Base-by-base conservation (phyloP, 2,113 vertebrate species). In the Coptodon rendalli region DNA sequence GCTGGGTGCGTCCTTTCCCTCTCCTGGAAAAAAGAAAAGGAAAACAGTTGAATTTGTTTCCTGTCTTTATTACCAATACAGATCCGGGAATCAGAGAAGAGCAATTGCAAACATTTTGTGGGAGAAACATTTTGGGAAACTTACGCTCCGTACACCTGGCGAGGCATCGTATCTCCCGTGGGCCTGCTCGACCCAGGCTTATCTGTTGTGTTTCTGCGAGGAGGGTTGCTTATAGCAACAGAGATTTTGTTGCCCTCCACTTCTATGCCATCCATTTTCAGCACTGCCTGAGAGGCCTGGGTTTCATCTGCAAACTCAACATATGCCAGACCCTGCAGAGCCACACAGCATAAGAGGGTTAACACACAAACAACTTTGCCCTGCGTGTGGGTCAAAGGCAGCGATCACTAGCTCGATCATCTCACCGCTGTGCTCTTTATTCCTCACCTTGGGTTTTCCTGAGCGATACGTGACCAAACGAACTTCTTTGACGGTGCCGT, bases 221-320 rank as follows among this genome's bases (percentile, higher is more conserved):
- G 99, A 0, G 99, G 99, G 83, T 99, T 99, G 81, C 98, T 99
- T 90, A 99, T 99, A 1, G 98, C 98, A 82, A 99, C 99, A 17
- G 97, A 96, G 90, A 99, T 97, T 59, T 96, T 96, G 0, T 97
- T 97, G 8, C 95, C 97, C 88, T 97, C 97, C 2, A 99, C 24
- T 0, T 95, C 95, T 88, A 93, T 96, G 6, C 98, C 97, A 0
- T 99, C 98, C 97, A 99, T 95, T 89, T 98, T 98, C 91, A 99
- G 86, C 19, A 99, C 98, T 0, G 99, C 99, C 90, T 98, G 97
- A 0, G 99, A 98, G 0, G 98, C 99, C 94, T 99, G 97, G 0
- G 92, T 88, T 87, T 99, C 99, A 0, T 96, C 96, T 79, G 97
- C 97, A n/a, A 97, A 99, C 52, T 99, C 99, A 68, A 99, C 98